These are phyloP conservation scores for Wiebesia pumilae DNA, from an alignment of 1,140 invertebrate species.

Conservation along the genomic window DNA sequence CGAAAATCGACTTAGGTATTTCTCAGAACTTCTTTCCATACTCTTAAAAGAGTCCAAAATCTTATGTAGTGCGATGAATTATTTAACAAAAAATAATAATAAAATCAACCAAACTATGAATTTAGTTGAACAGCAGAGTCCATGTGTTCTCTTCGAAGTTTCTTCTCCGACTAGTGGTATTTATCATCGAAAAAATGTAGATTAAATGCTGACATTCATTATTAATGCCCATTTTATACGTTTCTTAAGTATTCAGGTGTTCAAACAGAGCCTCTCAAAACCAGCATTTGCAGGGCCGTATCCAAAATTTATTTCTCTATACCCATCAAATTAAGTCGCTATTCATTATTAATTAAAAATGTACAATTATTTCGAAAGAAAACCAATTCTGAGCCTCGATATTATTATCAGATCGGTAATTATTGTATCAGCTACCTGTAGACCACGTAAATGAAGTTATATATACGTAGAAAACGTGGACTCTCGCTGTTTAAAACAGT, in stretches of 20 bases:
- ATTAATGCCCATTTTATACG: constrained; percentile 75
- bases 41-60: neutral
- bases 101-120: constrained; percentile 10
- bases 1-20: constrained; percentile 59
- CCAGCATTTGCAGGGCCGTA: constrained; percentile 30
- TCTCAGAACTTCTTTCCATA: constrained; percentile 59
- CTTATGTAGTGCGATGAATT: neutral
- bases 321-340: neutral
- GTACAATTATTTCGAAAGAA: neutral
- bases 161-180: constrained; percentile 68
- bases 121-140: constrained; percentile 24
- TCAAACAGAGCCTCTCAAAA: constrained; percentile 70
- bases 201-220: constrained; percentile 71
- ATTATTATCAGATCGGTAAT: neutral
- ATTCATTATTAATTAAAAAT: neutral
- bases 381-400: neutral
- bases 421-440: neutral
- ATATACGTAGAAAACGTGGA: neutral
- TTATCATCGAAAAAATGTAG: constrained; percentile 72
- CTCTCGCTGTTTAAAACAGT: no score
- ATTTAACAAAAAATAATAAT: constrained; percentile 2
- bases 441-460: neutral
- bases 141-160: constrained; percentile 59
- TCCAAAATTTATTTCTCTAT: neutral
- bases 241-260: constrained; percentile 77